Percentiles rank a stretch among this genome's conserved stretches.
These are phyloP conservation scores for Nymphalis urticae DNA, from an alignment of 2,888 invertebrate genomes.

Conservation along the genomic window DNA sequence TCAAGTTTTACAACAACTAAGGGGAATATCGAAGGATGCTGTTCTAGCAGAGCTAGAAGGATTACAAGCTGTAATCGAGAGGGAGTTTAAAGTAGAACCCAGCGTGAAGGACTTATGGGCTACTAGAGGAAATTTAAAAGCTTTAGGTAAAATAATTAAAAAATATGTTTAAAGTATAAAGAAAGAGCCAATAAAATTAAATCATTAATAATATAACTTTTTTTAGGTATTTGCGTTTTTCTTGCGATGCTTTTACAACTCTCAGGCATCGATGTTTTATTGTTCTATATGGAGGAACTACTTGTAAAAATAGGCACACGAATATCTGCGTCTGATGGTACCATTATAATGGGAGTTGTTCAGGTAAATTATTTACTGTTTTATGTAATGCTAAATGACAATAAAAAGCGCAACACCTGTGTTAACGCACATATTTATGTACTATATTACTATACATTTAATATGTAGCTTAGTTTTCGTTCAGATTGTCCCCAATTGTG, in stretches of 20 bases:
- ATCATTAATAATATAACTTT: background rate
- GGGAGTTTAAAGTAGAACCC: conserved; percentile 66
- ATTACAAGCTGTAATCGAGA: conserved; percentile 60
- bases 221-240: conserved; percentile 83
- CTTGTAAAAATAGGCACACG: conserved; percentile 84
- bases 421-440: no score
- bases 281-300: conserved; percentile 88
- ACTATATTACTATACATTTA: no score
- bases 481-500: no score
- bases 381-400: background rate
- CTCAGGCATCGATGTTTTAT: conserved; percentile 89
- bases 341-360: conserved; percentile 85
- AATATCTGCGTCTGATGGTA: conserved; percentile 83
- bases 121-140: conserved; percentile 86
- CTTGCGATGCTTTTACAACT: conserved; percentile 91
- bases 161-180: background rate
- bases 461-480: no score
- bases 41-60: conserved; percentile 83
- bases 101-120: conserved; percentile 83
- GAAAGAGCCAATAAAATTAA: no score
- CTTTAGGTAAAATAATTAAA: conserved; percentile 75
- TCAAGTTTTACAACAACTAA: conserved; percentile 83
- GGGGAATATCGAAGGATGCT: conserved; percentile 81
- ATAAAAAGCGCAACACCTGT: background rate
- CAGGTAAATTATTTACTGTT: conserved; percentile 53